Conservation (phyloP, 2,888 invertebrate genomes). For the Chironomus tentans region DNA sequence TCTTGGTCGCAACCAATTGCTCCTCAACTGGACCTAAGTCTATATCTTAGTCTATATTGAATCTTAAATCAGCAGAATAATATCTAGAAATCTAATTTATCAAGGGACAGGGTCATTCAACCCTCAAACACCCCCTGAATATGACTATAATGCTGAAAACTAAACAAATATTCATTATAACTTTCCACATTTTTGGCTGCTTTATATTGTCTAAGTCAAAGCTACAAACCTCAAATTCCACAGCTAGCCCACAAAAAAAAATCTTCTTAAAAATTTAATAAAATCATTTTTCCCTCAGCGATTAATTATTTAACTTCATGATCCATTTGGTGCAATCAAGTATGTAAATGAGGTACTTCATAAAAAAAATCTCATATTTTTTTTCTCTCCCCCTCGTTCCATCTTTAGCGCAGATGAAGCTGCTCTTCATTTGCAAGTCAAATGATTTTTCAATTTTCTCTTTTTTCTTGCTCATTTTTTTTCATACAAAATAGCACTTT, state of each 20-base stretch:
- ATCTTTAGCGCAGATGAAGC: neutral
- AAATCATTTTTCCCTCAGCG: neutral
- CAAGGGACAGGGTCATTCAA: too few species aligned
- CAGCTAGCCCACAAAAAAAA: neutral
- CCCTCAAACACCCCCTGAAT: too few species aligned
- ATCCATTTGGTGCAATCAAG: conserved; percentile 12
- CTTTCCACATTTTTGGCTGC: too few species aligned
- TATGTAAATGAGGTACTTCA: conserved; percentile 6
- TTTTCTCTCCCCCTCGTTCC: neutral
- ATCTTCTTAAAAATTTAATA: neutral
- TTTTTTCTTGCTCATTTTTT: neutral
- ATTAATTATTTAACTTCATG: conserved; percentile 7
- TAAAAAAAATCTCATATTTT: neutral
- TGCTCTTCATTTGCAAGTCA: conserved; percentile 7
- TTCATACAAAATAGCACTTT: neutral
- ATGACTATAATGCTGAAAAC: too few species aligned
- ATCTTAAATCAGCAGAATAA: too few species aligned
- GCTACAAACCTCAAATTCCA: too few species aligned
- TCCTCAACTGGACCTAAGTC: too few species aligned
- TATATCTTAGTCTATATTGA: too few species aligned
- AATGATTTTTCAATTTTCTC: neutral
- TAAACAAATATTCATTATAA: too few species aligned
- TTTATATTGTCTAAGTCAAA: too few species aligned
- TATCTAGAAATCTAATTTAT: too few species aligned
- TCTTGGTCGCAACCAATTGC: too few species aligned